Conservation (phyloP, 1,140 invertebrate genomes). For the Cyclina sinensis region DNA sequence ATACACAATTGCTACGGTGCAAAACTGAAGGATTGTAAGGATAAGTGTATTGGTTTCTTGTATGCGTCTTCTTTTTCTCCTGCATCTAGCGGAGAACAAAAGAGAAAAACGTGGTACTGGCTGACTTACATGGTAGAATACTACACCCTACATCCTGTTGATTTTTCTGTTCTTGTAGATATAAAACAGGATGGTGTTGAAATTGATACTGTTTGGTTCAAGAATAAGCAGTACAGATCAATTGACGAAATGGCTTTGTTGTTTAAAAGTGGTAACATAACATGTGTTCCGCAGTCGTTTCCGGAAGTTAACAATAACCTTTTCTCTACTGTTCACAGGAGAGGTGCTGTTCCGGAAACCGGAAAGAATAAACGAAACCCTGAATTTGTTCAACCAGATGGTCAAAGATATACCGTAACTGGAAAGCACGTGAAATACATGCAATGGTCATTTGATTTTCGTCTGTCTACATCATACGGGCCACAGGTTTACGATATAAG, state of each 20-base stretch:
- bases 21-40: slow-evolving; percentile 68
- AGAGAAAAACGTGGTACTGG: slow-evolving; percentile 74
- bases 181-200: slow-evolving; percentile 58
- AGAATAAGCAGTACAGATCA: slow-evolving; percentile 65
- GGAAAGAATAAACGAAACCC: slow-evolving; percentile 58
- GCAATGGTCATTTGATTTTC: slow-evolving; percentile 77
- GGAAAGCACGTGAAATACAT: slow-evolving; percentile 72
- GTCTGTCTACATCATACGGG: slow-evolving; percentile 70
- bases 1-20: slow-evolving; percentile 69
- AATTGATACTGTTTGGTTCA: slow-evolving; percentile 74
- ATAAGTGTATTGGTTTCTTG: slow-evolving; percentile 68
- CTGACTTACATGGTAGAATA: slow-evolving; percentile 69
- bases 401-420: slow-evolving; percentile 71
- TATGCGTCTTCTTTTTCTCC: slow-evolving; percentile 68
- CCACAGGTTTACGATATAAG: slow-evolving; percentile 76
- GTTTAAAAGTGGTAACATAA: slow-evolving; percentile 48
- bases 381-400: slow-evolving; percentile 70
- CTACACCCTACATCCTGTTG: slow-evolving; percentile 73
- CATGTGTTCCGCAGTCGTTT: slow-evolving; percentile 44
- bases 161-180: slow-evolving; percentile 74
- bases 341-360: slow-evolving; percentile 43
- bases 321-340: slow-evolving; percentile 37
- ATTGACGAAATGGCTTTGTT: slow-evolving; percentile 62
- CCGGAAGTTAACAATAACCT: slow-evolving; percentile 11
- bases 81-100: slow-evolving; percentile 55